Evolutionary conservation across 2,113 vertebrate genomes (phyloP).

Genomic region (Chloebia gouldiae): DNA sequence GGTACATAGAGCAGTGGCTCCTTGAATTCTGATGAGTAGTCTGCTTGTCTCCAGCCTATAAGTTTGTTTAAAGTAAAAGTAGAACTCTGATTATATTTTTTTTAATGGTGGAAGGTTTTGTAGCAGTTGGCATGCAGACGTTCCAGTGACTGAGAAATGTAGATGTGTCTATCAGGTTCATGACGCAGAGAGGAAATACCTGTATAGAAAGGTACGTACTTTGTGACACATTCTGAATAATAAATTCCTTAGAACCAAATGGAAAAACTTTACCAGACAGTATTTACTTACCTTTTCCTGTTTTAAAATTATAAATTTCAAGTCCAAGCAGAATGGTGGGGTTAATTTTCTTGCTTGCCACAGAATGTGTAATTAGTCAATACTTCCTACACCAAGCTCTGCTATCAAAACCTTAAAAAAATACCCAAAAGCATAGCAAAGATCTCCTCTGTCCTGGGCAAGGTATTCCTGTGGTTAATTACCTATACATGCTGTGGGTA

Average conservation of each 20-base stretch:
- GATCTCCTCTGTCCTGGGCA: background rate
- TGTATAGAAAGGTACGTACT: background rate
- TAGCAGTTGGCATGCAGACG: background rate
- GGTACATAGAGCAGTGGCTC: accelerated
- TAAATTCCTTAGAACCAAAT: background rate
- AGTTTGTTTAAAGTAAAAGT: background rate
- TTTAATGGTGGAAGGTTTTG: background rate
- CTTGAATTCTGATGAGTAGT: background rate
- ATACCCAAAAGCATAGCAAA: background rate
- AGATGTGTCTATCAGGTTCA: background rate
- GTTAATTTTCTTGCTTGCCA: background rate
- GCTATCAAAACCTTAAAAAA: background rate
- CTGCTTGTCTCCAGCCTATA: background rate
- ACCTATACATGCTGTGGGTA: background rate
- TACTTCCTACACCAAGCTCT: background rate
- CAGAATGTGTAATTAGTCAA: background rate
- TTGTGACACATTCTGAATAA: background rate
- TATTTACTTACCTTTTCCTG: background rate
- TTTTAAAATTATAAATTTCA: background rate
- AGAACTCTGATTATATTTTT: background rate
- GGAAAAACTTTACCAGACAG: background rate
- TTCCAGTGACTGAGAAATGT: background rate
- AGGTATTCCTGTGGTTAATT: background rate
- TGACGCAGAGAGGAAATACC: background rate
- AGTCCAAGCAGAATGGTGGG: background rate